Conservation (phyloP, 2,888 invertebrate genomes). For the Mesorhabditis belari region DNA sequence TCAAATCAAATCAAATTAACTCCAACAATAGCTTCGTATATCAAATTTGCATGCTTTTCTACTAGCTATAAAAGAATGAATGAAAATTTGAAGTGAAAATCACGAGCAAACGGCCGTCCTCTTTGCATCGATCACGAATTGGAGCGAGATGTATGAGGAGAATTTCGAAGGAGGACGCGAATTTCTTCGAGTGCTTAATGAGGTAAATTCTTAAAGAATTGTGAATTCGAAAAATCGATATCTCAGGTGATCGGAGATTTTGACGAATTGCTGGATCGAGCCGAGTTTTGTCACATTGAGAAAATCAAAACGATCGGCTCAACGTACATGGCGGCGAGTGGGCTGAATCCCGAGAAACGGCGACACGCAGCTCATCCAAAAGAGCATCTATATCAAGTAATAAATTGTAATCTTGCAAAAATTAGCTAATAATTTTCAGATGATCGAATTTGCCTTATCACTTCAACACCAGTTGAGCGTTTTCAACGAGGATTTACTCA, state of each 20-base stretch:
- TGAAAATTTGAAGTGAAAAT: constrained; percentile 14
- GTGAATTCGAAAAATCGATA: neutral
- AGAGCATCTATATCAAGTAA: constrained; percentile 51
- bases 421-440: constrained; percentile 56
- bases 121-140: constrained; percentile 92
- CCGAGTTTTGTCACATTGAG: constrained; percentile 66
- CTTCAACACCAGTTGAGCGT: constrained; percentile 79
- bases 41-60: neutral
- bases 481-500: constrained; percentile 81
- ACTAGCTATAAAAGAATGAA: neutral
- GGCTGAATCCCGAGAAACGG: constrained; percentile 75
- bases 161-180: constrained; percentile 86
- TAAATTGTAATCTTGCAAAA: neutral
- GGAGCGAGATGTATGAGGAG: constrained; percentile 95
- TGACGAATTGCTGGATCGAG: constrained; percentile 77
- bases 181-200: constrained; percentile 86
- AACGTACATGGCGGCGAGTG: constrained; percentile 95
- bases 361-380: constrained; percentile 56
- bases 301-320: constrained; percentile 75
- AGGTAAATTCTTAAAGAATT: constrained; percentile 55
- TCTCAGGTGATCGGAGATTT: constrained; percentile 77
- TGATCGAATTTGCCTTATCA: constrained; percentile 86
- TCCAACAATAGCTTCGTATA: too few relatives aligned
- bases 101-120: constrained; percentile 63
- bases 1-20: too few relatives aligned